A percentile compares a stretch with the other conserved stretches of the same genome.
Evolutionary conservation across 2,113 vertebrate species (phyloP).

Genomic region (Chaetorhynchus papuensis): DNA sequence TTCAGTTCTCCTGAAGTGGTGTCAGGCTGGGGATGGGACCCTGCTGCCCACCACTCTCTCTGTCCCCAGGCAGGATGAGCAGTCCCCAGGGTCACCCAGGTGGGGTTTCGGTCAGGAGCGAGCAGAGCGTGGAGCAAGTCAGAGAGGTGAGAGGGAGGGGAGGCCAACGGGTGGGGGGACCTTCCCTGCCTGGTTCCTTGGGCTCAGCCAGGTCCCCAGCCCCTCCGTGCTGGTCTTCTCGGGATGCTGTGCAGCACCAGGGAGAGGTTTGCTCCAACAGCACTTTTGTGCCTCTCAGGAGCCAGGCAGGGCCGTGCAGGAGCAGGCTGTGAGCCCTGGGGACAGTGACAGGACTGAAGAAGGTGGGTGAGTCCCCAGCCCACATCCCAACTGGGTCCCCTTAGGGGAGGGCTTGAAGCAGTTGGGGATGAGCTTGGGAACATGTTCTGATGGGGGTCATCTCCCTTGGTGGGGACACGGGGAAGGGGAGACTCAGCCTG

Average conservation of each 20-base stretch:
- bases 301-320: not conserved
- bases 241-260: not conserved
- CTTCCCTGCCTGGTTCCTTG: not conserved
- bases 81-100: not conserved
- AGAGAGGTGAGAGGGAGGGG: not conserved
- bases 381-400: not conserved
- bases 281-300: not conserved
- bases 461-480: not conserved
- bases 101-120: not conserved
- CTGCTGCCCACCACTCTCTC: not conserved
- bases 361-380: constrained; percentile 66
- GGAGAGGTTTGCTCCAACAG: not conserved
- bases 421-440: accelerated
- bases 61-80: constrained; percentile 18
- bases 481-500: not conserved
- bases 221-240: not conserved
- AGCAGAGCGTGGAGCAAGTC: not conserved
- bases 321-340: not conserved
- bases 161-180: accelerated
- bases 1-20: not conserved
- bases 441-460: accelerated
- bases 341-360: constrained; percentile 66
- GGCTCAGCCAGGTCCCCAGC: not conserved
- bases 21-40: not conserved
- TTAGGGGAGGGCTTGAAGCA: not conserved